Evolutionary conservation across 2,113 vertebrate species (phyloP).

Genomic region (Pseudorectes ferrugineus): DNA sequence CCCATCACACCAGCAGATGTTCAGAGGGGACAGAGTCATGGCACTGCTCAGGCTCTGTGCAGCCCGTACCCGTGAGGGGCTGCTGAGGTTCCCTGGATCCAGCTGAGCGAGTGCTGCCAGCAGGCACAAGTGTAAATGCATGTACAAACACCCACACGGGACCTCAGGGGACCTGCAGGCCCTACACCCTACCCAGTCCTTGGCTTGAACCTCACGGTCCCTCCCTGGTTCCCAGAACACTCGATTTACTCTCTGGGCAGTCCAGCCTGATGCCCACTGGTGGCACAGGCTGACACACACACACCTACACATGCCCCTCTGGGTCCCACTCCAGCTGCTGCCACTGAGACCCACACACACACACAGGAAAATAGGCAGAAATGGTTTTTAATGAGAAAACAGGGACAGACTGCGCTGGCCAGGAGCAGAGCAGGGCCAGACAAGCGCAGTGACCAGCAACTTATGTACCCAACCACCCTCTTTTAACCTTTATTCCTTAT

Average conservation of each 20-base stretch:
- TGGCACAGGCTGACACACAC: neutral
- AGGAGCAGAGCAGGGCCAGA: neutral
- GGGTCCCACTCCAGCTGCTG: neutral
- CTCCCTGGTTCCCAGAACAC: neutral
- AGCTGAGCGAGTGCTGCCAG: fast-evolving
- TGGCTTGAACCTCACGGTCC: neutral
- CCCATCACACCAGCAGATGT: fast-evolving
- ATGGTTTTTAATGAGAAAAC: neutral
- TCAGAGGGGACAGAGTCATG: neutral
- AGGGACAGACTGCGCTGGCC: fast-evolving
- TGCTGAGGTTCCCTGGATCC: neutral
- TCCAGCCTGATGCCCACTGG: neutral
- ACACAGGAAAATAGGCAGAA: neutral
- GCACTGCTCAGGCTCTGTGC: neutral
- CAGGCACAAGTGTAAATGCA: fast-evolving
- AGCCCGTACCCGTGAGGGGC: neutral
- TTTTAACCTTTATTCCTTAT: neutral
- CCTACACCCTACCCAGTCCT: too few relatives aligned
- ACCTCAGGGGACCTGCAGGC: neutral
- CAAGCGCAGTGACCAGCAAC: fast-evolving
- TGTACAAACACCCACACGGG: fast-evolving
- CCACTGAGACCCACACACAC: neutral
- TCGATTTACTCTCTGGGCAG: fast-evolving
- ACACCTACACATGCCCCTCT: fast-evolving
- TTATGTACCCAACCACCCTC: neutral